Percentiles rank a stretch among this genome's conserved stretches.
These are phyloP conservation scores for Polyergus mexicanus DNA, from an alignment of 1,140 invertebrate species.

Conservation along the genomic window DNA sequence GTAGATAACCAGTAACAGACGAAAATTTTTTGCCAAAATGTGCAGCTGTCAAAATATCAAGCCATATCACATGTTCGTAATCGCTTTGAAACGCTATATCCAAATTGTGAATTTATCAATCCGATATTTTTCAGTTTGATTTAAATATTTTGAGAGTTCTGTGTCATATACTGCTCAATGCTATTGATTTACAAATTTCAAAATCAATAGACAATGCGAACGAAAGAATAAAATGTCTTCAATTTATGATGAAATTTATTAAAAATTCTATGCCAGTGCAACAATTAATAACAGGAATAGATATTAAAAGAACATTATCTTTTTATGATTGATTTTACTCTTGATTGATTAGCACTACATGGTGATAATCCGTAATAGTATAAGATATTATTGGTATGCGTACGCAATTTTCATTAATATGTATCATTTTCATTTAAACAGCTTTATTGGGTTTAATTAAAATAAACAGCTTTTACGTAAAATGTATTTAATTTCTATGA, in stretches of 20 bases:
- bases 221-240: slow-evolving; percentile 28
- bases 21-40: slow-evolving; percentile 20
- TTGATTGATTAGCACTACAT: slow-evolving; percentile 33
- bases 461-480: slow-evolving; percentile 16
- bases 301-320: slow-evolving; percentile 34
- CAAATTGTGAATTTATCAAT: slow-evolving; percentile 56
- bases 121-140: background rate
- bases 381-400: background rate
- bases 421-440: slow-evolving; percentile 3
- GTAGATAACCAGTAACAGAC: background rate
- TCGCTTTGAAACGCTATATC: slow-evolving; percentile 24
- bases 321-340: slow-evolving; percentile 20
- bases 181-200: slow-evolving; percentile 36
- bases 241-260: slow-evolving; percentile 19
- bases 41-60: slow-evolving; percentile 46
- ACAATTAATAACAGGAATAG: slow-evolving; percentile 15
- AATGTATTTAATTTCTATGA: slow-evolving; percentile 33
- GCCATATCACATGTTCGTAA: slow-evolving; percentile 27
- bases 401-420: slow-evolving; percentile 3
- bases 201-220: slow-evolving; percentile 26
- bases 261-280: slow-evolving; percentile 15
- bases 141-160: slow-evolving; percentile 43
- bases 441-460: background rate
- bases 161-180: slow-evolving; percentile 26
- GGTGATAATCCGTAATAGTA: slow-evolving; percentile 4